Evolutionary conservation across 2,797 vertebrate genomes (phyloP).

Genomic region (Helarctos malayanus): DNA sequence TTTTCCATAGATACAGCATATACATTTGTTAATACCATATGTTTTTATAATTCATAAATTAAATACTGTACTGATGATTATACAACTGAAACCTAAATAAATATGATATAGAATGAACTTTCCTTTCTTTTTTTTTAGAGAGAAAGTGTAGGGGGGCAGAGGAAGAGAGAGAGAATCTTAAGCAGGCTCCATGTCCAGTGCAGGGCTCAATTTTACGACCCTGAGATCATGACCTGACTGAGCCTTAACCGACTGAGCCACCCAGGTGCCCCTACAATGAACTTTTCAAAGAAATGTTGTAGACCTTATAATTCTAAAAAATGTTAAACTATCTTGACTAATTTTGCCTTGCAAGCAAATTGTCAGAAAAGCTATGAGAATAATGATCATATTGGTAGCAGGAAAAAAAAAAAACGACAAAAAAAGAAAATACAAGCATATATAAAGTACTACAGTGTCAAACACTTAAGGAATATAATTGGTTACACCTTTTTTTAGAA

Average conservation of each 20-base stretch:
- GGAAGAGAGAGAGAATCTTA: background rate
- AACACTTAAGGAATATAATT: background rate
- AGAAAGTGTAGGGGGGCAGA: background rate
- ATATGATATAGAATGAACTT: background rate
- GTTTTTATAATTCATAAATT: background rate
- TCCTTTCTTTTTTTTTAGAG: background rate
- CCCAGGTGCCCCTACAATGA: background rate
- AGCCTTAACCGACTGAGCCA: background rate
- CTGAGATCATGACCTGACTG: background rate
- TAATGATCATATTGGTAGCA: background rate
- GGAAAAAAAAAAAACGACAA: background rate
- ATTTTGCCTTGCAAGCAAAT: background rate
- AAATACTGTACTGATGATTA: background rate
- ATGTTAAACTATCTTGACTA: background rate
- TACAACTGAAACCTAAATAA: slow-evolving; percentile 12
- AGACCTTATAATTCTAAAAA: background rate
- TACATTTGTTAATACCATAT: background rate
- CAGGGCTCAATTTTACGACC: background rate
- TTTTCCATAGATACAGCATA: background rate
- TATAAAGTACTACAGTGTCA: background rate
- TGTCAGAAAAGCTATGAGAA: background rate
- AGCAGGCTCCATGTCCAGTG: background rate
- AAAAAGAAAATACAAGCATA: background rate
- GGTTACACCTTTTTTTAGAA: background rate
- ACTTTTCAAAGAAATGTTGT: slow-evolving; percentile 44